Evolutionary conservation across 2,797 vertebrate species (phyloP).

Genomic region (Parotocinclus haroldoi): DNA sequence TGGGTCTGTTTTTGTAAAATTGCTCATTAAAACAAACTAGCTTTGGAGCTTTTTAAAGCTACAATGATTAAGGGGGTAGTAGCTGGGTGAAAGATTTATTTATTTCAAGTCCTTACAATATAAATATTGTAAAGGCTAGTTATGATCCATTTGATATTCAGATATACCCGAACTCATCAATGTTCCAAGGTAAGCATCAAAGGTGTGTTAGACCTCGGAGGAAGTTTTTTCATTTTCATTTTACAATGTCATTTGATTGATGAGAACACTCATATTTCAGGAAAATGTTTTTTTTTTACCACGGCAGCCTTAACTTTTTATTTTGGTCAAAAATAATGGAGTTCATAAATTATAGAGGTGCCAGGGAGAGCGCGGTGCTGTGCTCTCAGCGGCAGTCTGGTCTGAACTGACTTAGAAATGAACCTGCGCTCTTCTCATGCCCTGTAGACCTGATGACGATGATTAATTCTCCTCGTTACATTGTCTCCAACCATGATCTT

Average conservation of each 20-base stretch:
- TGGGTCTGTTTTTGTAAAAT: too few relatives aligned
- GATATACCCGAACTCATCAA: background rate
- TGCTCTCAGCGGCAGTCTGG: constrained; percentile 38
- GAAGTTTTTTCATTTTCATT: background rate
- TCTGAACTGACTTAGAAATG: constrained; percentile 26
- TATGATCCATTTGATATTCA: background rate
- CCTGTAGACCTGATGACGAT: constrained; percentile 39
- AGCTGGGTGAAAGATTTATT: too few relatives aligned
- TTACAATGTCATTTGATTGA: constrained; percentile 20
- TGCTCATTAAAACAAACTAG: too few relatives aligned
- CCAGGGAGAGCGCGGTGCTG: constrained; percentile 25
- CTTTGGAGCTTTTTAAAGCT: too few relatives aligned
- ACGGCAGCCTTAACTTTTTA: constrained; percentile 27
- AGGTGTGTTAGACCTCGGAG: background rate
- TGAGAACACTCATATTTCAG: constrained; percentile 46
- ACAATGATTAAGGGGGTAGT: too few relatives aligned
- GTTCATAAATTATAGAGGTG: constrained; percentile 47
- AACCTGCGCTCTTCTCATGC: constrained; percentile 6
- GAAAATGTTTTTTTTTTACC: constrained; percentile 25
- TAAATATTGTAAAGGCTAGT: too few relatives aligned
- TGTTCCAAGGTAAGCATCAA: constrained; percentile 8
- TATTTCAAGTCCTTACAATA: too few relatives aligned
- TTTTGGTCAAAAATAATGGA: constrained; percentile 36
- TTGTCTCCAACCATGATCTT: constrained; percentile 24
- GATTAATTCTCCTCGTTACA: constrained; percentile 39